Evolutionary conservation across 2,797 vertebrate species (phyloP).

Genomic region (Gymnocypris eckloni): DNA sequence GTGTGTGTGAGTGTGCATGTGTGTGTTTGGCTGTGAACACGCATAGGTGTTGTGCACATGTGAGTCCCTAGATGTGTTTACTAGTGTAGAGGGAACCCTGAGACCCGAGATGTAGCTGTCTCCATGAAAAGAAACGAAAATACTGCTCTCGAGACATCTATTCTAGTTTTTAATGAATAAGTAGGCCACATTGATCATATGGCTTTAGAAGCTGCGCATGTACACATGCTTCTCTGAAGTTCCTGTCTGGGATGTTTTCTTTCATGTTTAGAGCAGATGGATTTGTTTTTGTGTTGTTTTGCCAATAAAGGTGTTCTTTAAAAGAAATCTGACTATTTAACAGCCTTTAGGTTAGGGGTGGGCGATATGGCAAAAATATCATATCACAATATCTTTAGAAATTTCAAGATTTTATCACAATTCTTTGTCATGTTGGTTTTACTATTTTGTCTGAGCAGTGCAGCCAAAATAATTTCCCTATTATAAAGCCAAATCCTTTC

Average conservation of each 20-base stretch:
- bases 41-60: constrained; percentile 27
- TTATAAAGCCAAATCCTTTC: too few relatives aligned
- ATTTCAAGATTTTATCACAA: too few relatives aligned
- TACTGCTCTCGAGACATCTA: constrained; percentile 37
- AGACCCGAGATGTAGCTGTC: constrained; percentile 44
- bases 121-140: constrained; percentile 54
- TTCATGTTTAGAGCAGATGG: constrained; percentile 47
- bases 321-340: constrained; percentile 34
- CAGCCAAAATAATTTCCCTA: too few relatives aligned
- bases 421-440: too few relatives aligned
- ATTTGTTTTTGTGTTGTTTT: constrained; percentile 46
- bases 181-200: constrained; percentile 44
- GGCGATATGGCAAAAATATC: too few relatives aligned
- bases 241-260: constrained; percentile 33
- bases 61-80: constrained; percentile 33
- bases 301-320: not conserved
- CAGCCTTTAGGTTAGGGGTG: not conserved
- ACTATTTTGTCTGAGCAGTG: too few relatives aligned
- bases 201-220: constrained; percentile 51
- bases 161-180: constrained; percentile 63
- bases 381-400: too few relatives aligned
- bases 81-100: constrained; percentile 52
- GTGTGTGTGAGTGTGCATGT: constrained; percentile 58
- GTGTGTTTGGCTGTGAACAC: constrained; percentile 19
- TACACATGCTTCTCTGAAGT: constrained; percentile 21